phyloP scores from a whole-genome alignment of 2,888 invertebrate species.

The Theodoxus fluviatilis region DNA sequence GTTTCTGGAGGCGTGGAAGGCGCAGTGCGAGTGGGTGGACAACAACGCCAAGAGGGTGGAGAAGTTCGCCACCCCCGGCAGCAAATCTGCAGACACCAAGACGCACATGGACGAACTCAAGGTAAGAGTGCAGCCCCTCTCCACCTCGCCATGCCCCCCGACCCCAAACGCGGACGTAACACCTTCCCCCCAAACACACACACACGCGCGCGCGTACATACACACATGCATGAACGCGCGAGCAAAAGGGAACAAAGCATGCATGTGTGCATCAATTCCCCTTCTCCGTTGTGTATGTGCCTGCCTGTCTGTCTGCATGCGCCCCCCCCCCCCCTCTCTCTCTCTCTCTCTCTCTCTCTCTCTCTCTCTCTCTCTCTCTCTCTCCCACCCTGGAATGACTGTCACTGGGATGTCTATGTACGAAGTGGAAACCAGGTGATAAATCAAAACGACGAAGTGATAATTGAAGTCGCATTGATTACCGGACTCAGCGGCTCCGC shows the following conservation, averaged over 20 bases:
- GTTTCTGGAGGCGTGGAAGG: conserved; percentile 64
- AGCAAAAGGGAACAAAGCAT: no score
- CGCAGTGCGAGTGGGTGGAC: conserved; percentile 62
- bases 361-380: conserved; percentile 1
- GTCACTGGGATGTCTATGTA: no score
- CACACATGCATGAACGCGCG: no score
- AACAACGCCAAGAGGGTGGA: conserved; percentile 52
- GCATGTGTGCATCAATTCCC: not conserved
- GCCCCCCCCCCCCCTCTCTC: not conserved
- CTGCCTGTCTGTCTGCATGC: not conserved
- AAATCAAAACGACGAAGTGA: no score
- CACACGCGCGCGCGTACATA: no score
- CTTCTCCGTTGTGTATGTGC: not conserved
- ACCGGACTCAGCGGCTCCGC: no score
- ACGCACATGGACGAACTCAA: conserved; percentile 63
- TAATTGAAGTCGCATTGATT: no score
- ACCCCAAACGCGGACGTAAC: no score
- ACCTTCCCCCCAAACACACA: no score
- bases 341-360: not conserved
- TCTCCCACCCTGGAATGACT: not conserved
- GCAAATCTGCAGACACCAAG: conserved; percentile 48
- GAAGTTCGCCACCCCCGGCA: conserved; percentile 45
- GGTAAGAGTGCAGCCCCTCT: conserved; percentile 43
- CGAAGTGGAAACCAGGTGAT: no score
- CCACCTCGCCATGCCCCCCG: no score